Evolutionary conservation across 2,113 vertebrate genomes (phyloP).

Genomic region (human): DNA sequence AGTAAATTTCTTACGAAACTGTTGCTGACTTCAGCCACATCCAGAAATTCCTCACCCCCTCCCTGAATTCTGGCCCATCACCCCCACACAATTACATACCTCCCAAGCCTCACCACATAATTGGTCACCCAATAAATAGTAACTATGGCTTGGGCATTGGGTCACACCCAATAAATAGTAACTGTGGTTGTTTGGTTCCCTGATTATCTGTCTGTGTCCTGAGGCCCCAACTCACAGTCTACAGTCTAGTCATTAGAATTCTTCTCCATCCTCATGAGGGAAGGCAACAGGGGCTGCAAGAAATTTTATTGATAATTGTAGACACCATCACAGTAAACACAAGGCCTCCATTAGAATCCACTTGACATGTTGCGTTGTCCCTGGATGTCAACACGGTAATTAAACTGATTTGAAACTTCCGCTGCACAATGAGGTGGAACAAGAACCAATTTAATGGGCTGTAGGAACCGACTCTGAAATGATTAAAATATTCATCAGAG

Average conservation of each 20-base stretch:
- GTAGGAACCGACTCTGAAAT: neutral
- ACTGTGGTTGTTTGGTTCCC: neutral
- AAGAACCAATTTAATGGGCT: neutral
- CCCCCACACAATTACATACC: neutral
- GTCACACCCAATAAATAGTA: neutral
- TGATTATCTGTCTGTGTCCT: neutral
- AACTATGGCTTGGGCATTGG: neutral
- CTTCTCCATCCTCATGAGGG: constrained; percentile 18
- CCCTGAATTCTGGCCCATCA: neutral
- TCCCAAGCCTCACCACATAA: neutral
- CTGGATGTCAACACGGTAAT: neutral
- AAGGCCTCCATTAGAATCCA: constrained; percentile 4
- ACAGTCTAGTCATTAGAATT: constrained; percentile 50
- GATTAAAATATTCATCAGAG: neutral
- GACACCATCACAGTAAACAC: constrained; percentile 60
- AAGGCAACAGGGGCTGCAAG: constrained; percentile 31
- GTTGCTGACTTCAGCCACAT: neutral
- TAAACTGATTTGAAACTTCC: neutral
- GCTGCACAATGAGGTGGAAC: neutral
- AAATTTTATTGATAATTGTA: constrained; percentile 67
- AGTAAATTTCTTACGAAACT: neutral
- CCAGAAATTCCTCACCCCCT: neutral
- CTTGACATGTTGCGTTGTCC: neutral
- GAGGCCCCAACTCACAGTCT: neutral
- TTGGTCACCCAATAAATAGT: neutral